Evolutionary conservation across 2,888 invertebrate genomes (phyloP).

Genomic region (Nephrotoma appendiculata): DNA sequence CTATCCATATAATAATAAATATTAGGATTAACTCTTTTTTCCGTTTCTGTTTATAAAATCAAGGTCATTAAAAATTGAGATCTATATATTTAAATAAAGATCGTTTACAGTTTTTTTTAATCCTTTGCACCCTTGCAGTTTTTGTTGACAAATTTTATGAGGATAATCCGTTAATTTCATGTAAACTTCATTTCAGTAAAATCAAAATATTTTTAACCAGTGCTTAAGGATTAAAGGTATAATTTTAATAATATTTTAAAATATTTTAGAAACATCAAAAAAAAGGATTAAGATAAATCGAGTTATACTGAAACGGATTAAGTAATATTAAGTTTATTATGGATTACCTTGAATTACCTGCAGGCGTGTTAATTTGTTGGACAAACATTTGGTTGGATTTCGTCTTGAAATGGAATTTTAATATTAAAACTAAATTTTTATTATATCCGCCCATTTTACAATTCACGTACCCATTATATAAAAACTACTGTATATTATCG

Average conservation of each 20-base stretch:
- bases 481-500: neutral
- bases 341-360: neutral
- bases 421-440: no score
- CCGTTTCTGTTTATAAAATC: neutral
- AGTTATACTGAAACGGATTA: neutral
- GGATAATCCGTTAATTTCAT: constrained; percentile 1
- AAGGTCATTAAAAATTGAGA: neutral
- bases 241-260: neutral
- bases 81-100: neutral
- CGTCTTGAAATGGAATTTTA: neutral
- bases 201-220: neutral
- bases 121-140: constrained; percentile 2
- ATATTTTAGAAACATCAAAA: neutral
- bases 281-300: neutral
- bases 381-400: neutral
- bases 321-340: no score
- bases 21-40: neutral
- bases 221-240: neutral
- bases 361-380: neutral
- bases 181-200: neutral
- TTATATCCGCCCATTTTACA: neutral
- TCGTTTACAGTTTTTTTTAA: neutral
- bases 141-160: constrained; percentile 1
- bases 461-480: neutral
- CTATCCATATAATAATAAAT: neutral